Evolutionary conservation across 2,113 vertebrate species (phyloP), one percentile per base, ranked within the genome.

Genomic region (Phoxinus phoxinus): DNA sequence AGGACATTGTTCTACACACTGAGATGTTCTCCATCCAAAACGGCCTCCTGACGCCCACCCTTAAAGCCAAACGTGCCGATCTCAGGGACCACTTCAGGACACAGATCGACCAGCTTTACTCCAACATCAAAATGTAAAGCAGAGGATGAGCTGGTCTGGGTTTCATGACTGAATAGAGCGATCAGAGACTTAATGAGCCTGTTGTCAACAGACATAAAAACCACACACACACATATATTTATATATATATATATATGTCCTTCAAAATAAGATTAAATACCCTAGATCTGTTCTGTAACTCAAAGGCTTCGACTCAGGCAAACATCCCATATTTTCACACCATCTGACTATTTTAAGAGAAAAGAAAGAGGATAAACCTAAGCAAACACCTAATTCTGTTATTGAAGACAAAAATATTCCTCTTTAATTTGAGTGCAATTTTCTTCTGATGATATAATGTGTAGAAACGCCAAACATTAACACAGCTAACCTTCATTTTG

Each of bases 11-110:
- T 8, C 81, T 99, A 11, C 93, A 97, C 77, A 8, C 90, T 0
- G 97, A 99, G 93, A 93, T 97, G 95, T 99, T 99, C 92, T 95
- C 96, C 4, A 7, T 98, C 37, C 95, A 98, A 87, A 99, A 97
- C 0, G 97, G 97, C 88, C 94, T 99, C 59, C 93, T 99, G 88
- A 99, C 98, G 0, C 98, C 98, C 21, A 99, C 98, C 0, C 91
- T 99, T 91, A 99, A 99, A 93, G 94, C 97, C 0, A 99, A 98
- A 92, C 95, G 98, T 89, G 87, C 92, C 2, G 96, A 98, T 51
- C 94, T 99, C 12, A 94, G 94, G 56, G 96, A 88, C 77, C 89
- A 86, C 86, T 99, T 99, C 93, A 93, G 95, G 91, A 89, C 95
- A 27, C 94, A 97, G 91, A 98, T 99, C 46, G 94, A 97, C 81